Evolutionary conservation across 2,797 vertebrate species (phyloP).

Genomic region (Poecilia gillii): DNA sequence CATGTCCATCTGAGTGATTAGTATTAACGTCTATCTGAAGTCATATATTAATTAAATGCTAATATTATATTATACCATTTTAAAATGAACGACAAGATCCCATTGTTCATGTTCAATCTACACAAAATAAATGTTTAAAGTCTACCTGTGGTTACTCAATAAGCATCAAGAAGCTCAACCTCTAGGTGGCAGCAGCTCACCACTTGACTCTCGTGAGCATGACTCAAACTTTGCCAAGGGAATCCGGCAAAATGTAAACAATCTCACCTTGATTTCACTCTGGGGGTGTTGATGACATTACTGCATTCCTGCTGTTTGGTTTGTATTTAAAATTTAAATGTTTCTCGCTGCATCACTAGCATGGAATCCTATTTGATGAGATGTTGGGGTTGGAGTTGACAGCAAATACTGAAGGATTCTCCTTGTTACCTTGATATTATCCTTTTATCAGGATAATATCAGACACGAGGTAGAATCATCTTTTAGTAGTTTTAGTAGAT

Average conservation of each 20-base stretch:
- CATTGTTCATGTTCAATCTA: background rate
- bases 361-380: background rate
- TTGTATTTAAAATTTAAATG: background rate
- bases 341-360: background rate
- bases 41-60: background rate
- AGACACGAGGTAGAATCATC: background rate
- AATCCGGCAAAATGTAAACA: background rate
- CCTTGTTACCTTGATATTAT: too few species aligned
- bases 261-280: background rate
- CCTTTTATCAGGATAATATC: background rate
- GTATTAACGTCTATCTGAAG: background rate
- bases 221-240: background rate
- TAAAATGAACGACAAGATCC: background rate
- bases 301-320: background rate
- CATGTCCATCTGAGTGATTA: background rate
- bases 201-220: background rate
- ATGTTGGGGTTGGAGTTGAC: constrained; percentile 1
- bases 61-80: background rate
- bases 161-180: constrained; percentile 4
- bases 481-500: background rate
- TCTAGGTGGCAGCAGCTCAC: constrained; percentile 61
- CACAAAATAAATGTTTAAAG: background rate
- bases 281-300: background rate
- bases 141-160: background rate
- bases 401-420: constrained; percentile 8